Evolutionary conservation across 2,888 invertebrate genomes (phyloP).

Genomic region (Netelia inedita): DNA sequence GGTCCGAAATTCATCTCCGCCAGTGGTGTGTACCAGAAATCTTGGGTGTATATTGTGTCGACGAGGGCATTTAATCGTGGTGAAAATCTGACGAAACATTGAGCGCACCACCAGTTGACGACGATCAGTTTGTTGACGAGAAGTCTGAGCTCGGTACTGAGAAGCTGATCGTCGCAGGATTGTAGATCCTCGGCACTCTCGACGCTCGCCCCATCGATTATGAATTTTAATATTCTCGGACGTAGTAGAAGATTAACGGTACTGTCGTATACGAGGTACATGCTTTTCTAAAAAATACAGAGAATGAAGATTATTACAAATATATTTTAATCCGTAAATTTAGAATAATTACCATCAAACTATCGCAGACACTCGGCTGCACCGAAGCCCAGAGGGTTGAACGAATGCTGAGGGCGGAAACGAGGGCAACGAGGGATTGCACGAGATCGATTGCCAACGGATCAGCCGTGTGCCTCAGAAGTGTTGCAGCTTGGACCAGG

Average conservation of each 20-base stretch:
- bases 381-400: slow-evolving; percentile 80
- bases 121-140: slow-evolving; percentile 83
- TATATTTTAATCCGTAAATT: not conserved
- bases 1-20: slow-evolving; percentile 84
- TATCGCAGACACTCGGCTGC: slow-evolving; percentile 80
- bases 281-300: slow-evolving; percentile 79
- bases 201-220: slow-evolving; percentile 83
- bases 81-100: slow-evolving; percentile 82
- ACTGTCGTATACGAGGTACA: slow-evolving; percentile 83
- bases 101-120: slow-evolving; percentile 83
- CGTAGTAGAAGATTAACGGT: slow-evolving; percentile 82
- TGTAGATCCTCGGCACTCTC: slow-evolving; percentile 84
- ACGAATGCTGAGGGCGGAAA: slow-evolving; percentile 80
- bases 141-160: slow-evolving; percentile 81
- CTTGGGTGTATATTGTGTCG: slow-evolving; percentile 82
- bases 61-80: slow-evolving; percentile 82
- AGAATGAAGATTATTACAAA: not conserved
- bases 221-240: slow-evolving; percentile 83
- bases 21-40: slow-evolving; percentile 84
- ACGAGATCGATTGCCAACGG: slow-evolving; percentile 82
- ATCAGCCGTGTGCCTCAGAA: slow-evolving; percentile 83
- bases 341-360: slow-evolving; percentile 76
- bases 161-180: slow-evolving; percentile 81
- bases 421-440: slow-evolving; percentile 82
- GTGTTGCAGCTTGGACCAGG: slow-evolving; percentile 80